phyloP scores from a whole-genome alignment of 2,888 invertebrate genomes.

The Dendrolimus houi region DNA sequence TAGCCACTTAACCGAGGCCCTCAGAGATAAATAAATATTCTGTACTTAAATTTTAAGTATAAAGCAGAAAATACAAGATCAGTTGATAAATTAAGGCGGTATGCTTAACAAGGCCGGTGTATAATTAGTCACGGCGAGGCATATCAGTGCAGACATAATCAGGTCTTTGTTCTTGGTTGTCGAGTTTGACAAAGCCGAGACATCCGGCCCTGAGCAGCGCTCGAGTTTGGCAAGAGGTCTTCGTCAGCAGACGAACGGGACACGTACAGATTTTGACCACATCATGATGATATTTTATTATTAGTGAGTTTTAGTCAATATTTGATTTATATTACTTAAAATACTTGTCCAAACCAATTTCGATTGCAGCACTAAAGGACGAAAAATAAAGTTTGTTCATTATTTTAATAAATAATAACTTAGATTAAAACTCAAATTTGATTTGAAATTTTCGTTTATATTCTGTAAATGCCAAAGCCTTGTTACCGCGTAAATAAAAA shows the following conservation, averaged over 20 bases:
- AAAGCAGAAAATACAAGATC: too few species aligned
- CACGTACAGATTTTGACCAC: slow-evolving; percentile 28
- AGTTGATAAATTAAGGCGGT: background rate
- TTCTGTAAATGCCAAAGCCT: too few species aligned
- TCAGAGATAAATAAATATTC: too few species aligned
- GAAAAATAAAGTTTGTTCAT: too few species aligned
- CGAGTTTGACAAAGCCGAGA: slow-evolving; percentile 58
- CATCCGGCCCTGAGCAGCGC: slow-evolving; percentile 44
- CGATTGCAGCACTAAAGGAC: too few species aligned
- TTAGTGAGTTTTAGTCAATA: background rate
- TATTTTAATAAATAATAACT: too few species aligned
- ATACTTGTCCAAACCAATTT: slow-evolving; percentile 2
- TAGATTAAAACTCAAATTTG: too few species aligned
- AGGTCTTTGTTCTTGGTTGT: slow-evolving; percentile 42
- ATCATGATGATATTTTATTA: slow-evolving; percentile 3
- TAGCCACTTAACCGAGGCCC: too few species aligned
- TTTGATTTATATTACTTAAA: background rate
- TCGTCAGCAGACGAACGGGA: slow-evolving; percentile 46
- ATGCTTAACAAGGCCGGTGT: slow-evolving; percentile 2
- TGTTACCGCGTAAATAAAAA: too few species aligned
- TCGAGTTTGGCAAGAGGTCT: slow-evolving; percentile 67
- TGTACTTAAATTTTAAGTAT: too few species aligned
- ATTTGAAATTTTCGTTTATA: too few species aligned
- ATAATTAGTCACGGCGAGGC: slow-evolving; percentile 13
- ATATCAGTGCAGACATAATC: slow-evolving; percentile 32